These are phyloP conservation scores for Caenorhabditis sp. DNA, from an alignment of 2,888 invertebrate species.

Conservation along the genomic window DNA sequence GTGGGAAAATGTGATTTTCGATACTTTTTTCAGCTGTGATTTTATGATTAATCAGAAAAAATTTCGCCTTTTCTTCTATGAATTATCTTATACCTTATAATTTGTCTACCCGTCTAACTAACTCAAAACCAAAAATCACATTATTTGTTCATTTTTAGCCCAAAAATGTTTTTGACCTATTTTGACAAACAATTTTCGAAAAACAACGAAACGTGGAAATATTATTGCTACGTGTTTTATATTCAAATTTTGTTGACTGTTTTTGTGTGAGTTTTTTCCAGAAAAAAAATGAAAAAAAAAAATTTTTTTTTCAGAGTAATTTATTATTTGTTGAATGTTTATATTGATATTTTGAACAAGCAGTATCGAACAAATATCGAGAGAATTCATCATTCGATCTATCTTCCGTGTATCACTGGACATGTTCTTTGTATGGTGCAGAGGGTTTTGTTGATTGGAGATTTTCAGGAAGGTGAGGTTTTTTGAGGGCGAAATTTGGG, in stretches of 20 bases:
- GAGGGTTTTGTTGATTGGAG: conserved; percentile 17
- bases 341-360: conserved; percentile 17
- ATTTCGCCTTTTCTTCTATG: too few relatives aligned
- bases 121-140: too few relatives aligned
- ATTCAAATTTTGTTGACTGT: conserved; percentile 16
- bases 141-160: too few relatives aligned
- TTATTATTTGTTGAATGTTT: conserved; percentile 31
- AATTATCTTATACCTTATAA: too few relatives aligned
- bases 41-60: too few relatives aligned
- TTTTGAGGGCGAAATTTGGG: not conserved
- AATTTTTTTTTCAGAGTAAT: conserved; percentile 12
- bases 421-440: conserved; percentile 27
- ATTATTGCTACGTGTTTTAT: conserved; percentile 16
- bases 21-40: too few relatives aligned
- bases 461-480: conserved; percentile 20
- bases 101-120: too few relatives aligned
- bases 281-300: not conserved
- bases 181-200: conserved; percentile 27
- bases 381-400: conserved; percentile 32
- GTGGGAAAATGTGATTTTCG: too few relatives aligned
- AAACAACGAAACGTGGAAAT: conserved; percentile 8
- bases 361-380: conserved; percentile 28
- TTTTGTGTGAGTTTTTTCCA: conserved; percentile 16
- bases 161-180: conserved; percentile 33
- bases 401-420: conserved; percentile 23